Percentiles rank a stretch among this genome's conserved stretches.
These are phyloP conservation scores for Lophius piscatorius DNA, from an alignment of 2,113 vertebrate genomes.

Conservation along the genomic window DNA sequence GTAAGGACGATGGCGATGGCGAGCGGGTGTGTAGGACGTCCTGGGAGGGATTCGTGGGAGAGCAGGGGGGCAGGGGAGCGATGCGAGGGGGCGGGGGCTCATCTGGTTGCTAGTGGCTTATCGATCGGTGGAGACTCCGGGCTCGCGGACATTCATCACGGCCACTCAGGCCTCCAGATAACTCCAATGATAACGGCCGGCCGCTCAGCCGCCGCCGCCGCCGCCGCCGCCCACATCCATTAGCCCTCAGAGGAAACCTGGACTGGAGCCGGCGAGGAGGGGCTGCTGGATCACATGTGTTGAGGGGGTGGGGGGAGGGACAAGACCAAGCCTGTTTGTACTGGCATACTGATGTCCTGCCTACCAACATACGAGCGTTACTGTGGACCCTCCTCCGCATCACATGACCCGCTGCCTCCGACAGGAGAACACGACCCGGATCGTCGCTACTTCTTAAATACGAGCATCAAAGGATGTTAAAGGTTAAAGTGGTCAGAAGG, in stretches of 20 bases:
- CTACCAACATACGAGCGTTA: no score
- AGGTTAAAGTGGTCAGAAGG: no score
- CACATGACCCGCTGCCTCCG: no score
- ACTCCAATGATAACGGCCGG: slow-evolving; percentile 76
- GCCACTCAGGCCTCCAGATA: slow-evolving; percentile 78
- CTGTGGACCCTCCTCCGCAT: no score
- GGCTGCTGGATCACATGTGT: slow-evolving; percentile 37
- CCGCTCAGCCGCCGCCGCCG: slow-evolving; percentile 71
- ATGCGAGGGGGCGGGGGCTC: slow-evolving; percentile 60
- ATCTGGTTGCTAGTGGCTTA: slow-evolving; percentile 80
- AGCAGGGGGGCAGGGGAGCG: slow-evolving; percentile 16
- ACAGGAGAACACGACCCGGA: no score
- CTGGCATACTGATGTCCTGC: no score
- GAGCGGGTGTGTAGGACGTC: no score
- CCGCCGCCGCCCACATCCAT: slow-evolving; percentile 78
- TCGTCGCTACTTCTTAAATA: no score
- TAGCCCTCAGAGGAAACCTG: slow-evolving; percentile 66
- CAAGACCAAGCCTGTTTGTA: slow-evolving; percentile 27
- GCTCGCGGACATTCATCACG: slow-evolving; percentile 81
- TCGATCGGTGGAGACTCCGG: slow-evolving; percentile 79
- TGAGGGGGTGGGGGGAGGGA: slow-evolving; percentile 47
- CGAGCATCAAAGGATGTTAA: no score
- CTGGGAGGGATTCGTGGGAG: slow-evolving; percentile 20
- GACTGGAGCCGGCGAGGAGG: slow-evolving; percentile 34
- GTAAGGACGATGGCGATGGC: slow-evolving; percentile 34